Conservation (phyloP, 2,113 vertebrate species). For the Nothoprocta pentlandii region DNA sequence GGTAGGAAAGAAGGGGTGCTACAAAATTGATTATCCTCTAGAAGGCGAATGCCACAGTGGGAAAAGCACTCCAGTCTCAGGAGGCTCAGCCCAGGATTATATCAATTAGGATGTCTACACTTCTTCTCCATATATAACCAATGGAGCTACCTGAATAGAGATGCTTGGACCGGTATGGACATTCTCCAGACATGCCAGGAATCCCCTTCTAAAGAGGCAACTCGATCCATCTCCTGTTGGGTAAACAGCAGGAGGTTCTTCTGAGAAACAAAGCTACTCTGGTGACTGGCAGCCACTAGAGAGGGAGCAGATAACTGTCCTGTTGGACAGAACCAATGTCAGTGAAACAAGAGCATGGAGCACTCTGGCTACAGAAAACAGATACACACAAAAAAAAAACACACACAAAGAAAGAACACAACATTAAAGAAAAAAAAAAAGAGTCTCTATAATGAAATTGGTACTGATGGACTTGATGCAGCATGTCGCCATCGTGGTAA, state of each 20-base stretch:
- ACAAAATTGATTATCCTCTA: not conserved
- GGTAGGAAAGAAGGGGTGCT: not conserved
- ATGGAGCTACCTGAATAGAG: not conserved
- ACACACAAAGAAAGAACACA: too few species aligned
- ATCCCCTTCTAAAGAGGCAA: not conserved
- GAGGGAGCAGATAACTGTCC: not conserved
- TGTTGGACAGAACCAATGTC: accelerated
- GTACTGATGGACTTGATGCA: not conserved
- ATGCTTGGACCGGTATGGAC: not conserved
- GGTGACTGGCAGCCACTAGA: not conserved
- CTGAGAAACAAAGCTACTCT: not conserved
- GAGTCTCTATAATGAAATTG: not conserved
- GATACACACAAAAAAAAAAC: not conserved
- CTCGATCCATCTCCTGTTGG: not conserved
- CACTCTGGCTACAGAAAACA: not conserved
- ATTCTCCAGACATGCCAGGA: not conserved
- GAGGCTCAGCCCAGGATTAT: accelerated
- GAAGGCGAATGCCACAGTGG: not conserved
- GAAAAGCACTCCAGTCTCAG: accelerated
- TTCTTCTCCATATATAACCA: not conserved
- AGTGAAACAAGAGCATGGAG: not conserved
- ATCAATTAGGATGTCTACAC: not conserved
- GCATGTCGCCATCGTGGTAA: not conserved
- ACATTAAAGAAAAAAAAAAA: not conserved
- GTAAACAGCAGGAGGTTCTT: not conserved